phyloP scores from a whole-genome alignment of 1,140 invertebrate genomes.

The Oscheius sp. region DNA sequence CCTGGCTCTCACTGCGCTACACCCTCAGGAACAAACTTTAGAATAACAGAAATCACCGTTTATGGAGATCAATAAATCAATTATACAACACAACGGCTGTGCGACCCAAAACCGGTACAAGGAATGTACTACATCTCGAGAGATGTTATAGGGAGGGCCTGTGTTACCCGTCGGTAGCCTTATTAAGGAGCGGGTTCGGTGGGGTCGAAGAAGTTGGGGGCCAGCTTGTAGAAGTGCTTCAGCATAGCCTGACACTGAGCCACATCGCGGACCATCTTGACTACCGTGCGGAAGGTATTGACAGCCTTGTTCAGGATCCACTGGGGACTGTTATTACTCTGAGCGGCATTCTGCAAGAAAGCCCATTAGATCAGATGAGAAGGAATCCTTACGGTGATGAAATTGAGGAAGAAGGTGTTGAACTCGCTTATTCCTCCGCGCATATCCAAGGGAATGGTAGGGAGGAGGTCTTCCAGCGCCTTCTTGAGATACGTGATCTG shows the following conservation, averaged over 20 bases:
- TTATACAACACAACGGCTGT: too few relatives aligned
- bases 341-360: constrained; percentile 8
- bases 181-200: too few relatives aligned
- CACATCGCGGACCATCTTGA: constrained; percentile 46
- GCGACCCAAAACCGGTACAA: too few relatives aligned
- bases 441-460: constrained; percentile 11
- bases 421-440: constrained; percentile 37
- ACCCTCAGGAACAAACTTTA: not conserved
- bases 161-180: too few relatives aligned
- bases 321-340: not conserved
- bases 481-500: constrained; percentile 16
- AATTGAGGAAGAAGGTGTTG: constrained; percentile 26
- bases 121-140: too few relatives aligned
- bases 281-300: constrained; percentile 31
- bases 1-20: not conserved
- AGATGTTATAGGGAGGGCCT: too few relatives aligned
- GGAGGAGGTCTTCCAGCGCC: constrained; percentile 9
- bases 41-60: too few relatives aligned
- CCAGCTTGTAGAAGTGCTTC: too few relatives aligned
- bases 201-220: too few relatives aligned
- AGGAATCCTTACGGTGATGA: constrained; percentile 10
- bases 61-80: too few relatives aligned
- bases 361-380: not conserved
- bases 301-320: constrained; percentile 3
- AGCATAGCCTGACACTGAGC: not conserved